phyloP scores from a whole-genome alignment of 2,888 invertebrate genomes.

The Eilema sororculum region DNA sequence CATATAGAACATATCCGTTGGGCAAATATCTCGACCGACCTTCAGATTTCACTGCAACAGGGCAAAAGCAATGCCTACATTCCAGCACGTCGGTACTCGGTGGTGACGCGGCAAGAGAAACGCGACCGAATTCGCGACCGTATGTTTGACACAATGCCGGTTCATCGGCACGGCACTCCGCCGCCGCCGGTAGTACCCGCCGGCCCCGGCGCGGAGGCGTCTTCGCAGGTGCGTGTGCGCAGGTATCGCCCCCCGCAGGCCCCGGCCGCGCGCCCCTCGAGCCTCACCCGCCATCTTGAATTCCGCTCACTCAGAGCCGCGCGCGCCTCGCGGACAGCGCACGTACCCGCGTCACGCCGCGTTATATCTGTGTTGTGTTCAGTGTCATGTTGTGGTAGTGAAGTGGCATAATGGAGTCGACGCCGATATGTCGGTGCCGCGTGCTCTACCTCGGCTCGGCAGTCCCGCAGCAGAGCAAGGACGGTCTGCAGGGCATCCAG shows the following conservation, averaged over 20 bases:
- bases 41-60: constrained; percentile 80
- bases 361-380: constrained; percentile 71
- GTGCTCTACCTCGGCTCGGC: constrained; percentile 98
- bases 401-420: constrained; percentile 90
- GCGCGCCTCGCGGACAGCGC: constrained; percentile 79
- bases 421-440: constrained; percentile 98
- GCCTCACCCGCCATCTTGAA: constrained; percentile 78
- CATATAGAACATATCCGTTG: constrained; percentile 38
- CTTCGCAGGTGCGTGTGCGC: constrained; percentile 83
- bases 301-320: constrained; percentile 85
- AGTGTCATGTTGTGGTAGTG: constrained; percentile 84
- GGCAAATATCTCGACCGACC: constrained; percentile 72
- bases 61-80: constrained; percentile 71
- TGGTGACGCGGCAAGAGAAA: constrained; percentile 77
- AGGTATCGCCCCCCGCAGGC: constrained; percentile 62
- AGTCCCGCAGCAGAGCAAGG: constrained; percentile 98
- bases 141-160: constrained; percentile 84
- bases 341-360: constrained; percentile 66
- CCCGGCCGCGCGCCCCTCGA: constrained; percentile 41
- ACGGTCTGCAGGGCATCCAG: constrained; percentile 98
- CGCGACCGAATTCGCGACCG: constrained; percentile 84
- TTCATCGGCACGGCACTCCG: constrained; percentile 73
- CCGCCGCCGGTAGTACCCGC: constrained; percentile 1
- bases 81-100: constrained; percentile 78
- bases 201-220: constrained; percentile 56